These are phyloP conservation scores for Pandemis corylana DNA, from an alignment of 2,888 invertebrate species.

Conservation along the genomic window DNA sequence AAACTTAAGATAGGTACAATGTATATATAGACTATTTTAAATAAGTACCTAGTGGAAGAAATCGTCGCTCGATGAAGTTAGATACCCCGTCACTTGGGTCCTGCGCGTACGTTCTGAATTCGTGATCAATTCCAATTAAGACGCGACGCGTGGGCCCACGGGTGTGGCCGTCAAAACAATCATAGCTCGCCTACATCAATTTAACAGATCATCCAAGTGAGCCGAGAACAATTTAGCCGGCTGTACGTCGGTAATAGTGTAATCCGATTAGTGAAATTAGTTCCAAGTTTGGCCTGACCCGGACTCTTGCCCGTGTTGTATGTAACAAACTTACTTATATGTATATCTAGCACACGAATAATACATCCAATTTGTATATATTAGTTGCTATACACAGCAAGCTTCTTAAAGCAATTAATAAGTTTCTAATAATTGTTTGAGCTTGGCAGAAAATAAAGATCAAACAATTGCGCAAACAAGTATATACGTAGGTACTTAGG, in stretches of 20 bases:
- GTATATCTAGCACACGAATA: no score
- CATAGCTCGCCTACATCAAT: conserved; percentile 32
- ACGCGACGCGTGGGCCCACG: conserved; percentile 1
- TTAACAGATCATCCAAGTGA: conserved; percentile 34
- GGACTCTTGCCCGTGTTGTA: conserved; percentile 14
- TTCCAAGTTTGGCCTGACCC: conserved; percentile 34
- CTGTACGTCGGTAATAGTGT: conserved; percentile 34
- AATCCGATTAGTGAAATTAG: conserved; percentile 42
- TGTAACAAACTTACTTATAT: not conserved
- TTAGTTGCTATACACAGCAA: no score
- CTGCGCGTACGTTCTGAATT: not conserved
- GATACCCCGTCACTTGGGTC: no score
- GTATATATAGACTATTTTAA: no score
- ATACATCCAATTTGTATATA: no score
- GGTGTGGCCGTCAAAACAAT: conserved; percentile 18
- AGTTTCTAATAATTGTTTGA: no score
- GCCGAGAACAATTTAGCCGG: conserved; percentile 35
- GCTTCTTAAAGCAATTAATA: no score
- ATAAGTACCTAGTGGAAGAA: no score
- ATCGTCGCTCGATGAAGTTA: not conserved
- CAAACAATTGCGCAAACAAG: no score
- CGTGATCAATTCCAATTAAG: conserved; percentile 17
- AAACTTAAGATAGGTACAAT: no score
- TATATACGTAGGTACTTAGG: no score
- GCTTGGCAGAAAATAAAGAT: no score